Evolutionary conservation across 2,797 vertebrate genomes (phyloP).

Genomic region (Scarus forsteni): DNA sequence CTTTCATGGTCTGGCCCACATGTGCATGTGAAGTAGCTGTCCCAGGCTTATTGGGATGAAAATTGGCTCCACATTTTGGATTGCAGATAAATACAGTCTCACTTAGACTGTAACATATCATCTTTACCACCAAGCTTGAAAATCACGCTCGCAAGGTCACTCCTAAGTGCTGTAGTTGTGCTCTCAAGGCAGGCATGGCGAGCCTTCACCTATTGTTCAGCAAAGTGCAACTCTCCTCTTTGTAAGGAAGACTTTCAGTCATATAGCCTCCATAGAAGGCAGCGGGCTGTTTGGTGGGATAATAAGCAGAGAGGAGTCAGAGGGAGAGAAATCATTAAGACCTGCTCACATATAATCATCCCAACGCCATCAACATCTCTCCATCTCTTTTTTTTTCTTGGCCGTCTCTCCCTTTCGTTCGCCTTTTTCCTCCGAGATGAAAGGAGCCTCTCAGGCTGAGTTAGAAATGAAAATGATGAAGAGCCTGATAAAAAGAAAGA

Average conservation of each 20-base stretch:
- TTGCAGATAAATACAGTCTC: slow-evolving; percentile 64
- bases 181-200: slow-evolving; percentile 48
- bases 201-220: slow-evolving; percentile 54
- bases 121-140: slow-evolving; percentile 56
- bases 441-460: slow-evolving; percentile 67
- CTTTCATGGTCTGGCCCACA: slow-evolving; percentile 41
- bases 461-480: slow-evolving; percentile 74
- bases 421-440: slow-evolving; percentile 65
- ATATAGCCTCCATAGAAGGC: slow-evolving; percentile 33
- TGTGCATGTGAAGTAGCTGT: slow-evolving; percentile 42
- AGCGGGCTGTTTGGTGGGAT: slow-evolving; percentile 61
- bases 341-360: slow-evolving; percentile 79
- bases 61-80: slow-evolving; percentile 67
- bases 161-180: slow-evolving; percentile 47
- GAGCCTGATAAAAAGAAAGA: slow-evolving; percentile 66
- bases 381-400: slow-evolving; percentile 39
- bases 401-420: slow-evolving; percentile 35
- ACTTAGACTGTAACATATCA: slow-evolving; percentile 56
- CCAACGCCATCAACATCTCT: slow-evolving; percentile 60
- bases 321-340: slow-evolving; percentile 74
- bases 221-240: slow-evolving; percentile 47
- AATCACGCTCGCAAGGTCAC: slow-evolving; percentile 53
- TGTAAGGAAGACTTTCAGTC: slow-evolving; percentile 43
- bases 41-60: slow-evolving; percentile 45
- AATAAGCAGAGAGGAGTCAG: slow-evolving; percentile 72